Evolutionary conservation across 2,113 vertebrate genomes (phyloP).

Genomic region (Cepphus grylle): DNA sequence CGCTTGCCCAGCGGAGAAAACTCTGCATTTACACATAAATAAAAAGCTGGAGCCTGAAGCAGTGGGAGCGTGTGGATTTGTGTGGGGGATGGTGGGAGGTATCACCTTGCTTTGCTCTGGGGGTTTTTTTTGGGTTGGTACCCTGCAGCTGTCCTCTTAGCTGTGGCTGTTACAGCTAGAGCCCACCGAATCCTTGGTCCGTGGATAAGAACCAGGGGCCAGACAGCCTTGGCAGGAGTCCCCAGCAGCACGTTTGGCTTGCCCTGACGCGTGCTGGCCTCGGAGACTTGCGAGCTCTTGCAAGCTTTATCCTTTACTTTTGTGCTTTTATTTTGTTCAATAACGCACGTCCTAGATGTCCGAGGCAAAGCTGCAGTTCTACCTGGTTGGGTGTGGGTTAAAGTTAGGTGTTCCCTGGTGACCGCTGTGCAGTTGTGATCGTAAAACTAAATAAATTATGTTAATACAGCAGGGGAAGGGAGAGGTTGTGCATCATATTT

Average conservation of each 20-base stretch:
- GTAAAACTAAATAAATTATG: accelerated
- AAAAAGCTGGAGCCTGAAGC: neutral
- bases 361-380: accelerated
- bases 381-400: neutral
- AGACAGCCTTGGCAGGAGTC: neutral
- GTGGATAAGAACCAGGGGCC: neutral
- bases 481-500: accelerated
- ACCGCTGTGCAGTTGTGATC: neutral
- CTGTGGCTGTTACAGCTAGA: neutral
- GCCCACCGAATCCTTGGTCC: accelerated
- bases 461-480: neutral
- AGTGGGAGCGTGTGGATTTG: accelerated
- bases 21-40: neutral
- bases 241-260: neutral
- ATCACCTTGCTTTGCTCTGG: neutral
- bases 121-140: neutral
- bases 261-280: neutral
- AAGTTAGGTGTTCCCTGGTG: neutral
- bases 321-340: neutral
- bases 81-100: neutral
- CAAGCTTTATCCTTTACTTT: neutral
- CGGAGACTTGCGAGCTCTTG: neutral
- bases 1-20: neutral
- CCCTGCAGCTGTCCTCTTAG: neutral
- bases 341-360: neutral